Evolutionary conservation across 2,888 invertebrate species (phyloP).

Genomic region (Andrena bucephala): DNA sequence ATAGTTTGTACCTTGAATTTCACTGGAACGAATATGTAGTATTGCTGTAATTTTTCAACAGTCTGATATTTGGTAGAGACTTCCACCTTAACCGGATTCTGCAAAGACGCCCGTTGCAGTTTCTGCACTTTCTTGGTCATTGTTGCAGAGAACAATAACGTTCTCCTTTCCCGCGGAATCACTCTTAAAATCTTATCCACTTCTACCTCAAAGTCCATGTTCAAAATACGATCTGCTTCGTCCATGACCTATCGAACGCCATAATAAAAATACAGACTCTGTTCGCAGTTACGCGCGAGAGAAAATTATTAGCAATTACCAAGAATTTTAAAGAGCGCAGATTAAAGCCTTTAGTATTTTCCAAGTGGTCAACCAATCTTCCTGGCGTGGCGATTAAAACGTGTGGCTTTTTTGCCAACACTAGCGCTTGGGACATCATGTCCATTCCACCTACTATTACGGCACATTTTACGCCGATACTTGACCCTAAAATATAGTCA

Average conservation of each 20-base stretch:
- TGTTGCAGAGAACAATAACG: slow-evolving; percentile 98
- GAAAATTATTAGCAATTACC: slow-evolving; percentile 84
- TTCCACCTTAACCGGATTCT: slow-evolving; percentile 98
- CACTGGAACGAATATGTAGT: slow-evolving; percentile 97
- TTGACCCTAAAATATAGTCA: slow-evolving; percentile 87
- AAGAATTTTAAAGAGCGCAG: slow-evolving; percentile 94
- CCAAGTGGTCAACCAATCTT: slow-evolving; percentile 96
- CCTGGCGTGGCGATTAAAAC: slow-evolving; percentile 99
- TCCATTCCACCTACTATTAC: slow-evolving; percentile 99
- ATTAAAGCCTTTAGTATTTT: slow-evolving; percentile 99
- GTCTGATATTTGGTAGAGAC: slow-evolving; percentile 99
- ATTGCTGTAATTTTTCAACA: slow-evolving; percentile 97
- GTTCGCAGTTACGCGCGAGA: neutral
- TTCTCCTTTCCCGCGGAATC: slow-evolving; percentile 95
- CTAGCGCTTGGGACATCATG: slow-evolving; percentile 97
- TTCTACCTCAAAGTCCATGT: slow-evolving; percentile 99
- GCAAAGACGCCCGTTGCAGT: slow-evolving; percentile 96
- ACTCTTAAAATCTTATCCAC: slow-evolving; percentile 97
- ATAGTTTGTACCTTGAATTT: slow-evolving; percentile 92
- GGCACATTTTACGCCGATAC: slow-evolving; percentile 97
- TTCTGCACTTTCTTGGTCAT: slow-evolving; percentile 99
- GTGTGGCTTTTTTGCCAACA: slow-evolving; percentile 98
- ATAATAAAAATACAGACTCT: neutral
- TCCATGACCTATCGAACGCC: slow-evolving; percentile 92
- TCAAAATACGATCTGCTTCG: slow-evolving; percentile 99